Conservation (phyloP, 2,888 invertebrate genomes). For the Eupithecia dodoneata region DNA sequence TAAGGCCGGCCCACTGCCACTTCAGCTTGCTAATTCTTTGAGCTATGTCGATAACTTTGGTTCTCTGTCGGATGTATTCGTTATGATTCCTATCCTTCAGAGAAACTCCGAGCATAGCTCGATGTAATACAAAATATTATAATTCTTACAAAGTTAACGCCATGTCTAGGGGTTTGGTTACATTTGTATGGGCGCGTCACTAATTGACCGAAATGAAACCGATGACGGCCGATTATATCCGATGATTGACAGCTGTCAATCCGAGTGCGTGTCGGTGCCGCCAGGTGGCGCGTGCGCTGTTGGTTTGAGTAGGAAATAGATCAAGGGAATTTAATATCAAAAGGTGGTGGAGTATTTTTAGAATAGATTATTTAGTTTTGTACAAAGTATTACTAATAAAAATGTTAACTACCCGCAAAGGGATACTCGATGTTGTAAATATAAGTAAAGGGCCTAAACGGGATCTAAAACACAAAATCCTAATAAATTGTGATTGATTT, state of each 20-base stretch:
- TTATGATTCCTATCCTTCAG: too few species aligned
- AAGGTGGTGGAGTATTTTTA: not conserved
- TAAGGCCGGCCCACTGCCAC: too few species aligned
- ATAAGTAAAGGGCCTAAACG: conserved; percentile 17
- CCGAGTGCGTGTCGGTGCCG: conserved; percentile 62
- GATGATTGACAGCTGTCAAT: conserved; percentile 81
- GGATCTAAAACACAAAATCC: conserved; percentile 22
- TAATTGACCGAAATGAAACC: conserved; percentile 75
- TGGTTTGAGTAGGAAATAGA: conserved; percentile 36
- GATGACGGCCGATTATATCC: conserved; percentile 72
- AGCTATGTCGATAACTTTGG: too few species aligned
- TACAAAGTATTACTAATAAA: not conserved
- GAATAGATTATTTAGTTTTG: not conserved
- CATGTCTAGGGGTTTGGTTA: conserved; percentile 37
- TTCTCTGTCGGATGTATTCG: too few species aligned
- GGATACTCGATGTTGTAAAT: not conserved
- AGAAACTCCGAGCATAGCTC: too few species aligned
- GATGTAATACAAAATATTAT: not conserved
- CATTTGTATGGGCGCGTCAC: conserved; percentile 56
- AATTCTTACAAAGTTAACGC: not conserved
- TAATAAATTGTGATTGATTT: conserved; percentile 36
- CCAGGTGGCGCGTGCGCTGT: conserved; percentile 71
- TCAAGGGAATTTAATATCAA: conserved; percentile 4
- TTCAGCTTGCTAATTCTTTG: too few species aligned
- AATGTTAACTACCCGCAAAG: not conserved